These are phyloP conservation scores for Gavialis gangeticus DNA, from an alignment of 2,113 vertebrate species.

Conservation along the genomic window DNA sequence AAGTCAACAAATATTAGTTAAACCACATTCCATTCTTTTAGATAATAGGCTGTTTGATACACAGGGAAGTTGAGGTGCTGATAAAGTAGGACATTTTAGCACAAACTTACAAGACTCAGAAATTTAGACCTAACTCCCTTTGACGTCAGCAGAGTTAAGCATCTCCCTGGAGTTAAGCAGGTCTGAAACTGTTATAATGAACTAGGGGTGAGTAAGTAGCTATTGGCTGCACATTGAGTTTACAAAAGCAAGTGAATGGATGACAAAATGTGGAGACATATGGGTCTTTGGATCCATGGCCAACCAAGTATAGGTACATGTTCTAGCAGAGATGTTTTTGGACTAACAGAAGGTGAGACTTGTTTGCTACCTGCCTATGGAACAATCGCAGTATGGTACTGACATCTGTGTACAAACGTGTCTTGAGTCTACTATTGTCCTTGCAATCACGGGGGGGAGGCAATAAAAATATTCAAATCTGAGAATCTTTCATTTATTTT, in stretches of 20 bases:
- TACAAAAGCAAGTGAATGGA: not conserved
- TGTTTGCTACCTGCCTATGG: not conserved
- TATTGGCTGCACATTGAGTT: not conserved
- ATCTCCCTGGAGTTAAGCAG: not conserved
- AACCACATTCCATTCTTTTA: not conserved
- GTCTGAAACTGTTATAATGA: not conserved
- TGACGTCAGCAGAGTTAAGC: not conserved
- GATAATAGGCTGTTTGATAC: not conserved
- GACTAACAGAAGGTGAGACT: not conserved
- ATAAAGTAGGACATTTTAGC: not conserved
- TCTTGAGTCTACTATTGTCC: not conserved
- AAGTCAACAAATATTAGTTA: not conserved
- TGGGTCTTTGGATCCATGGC: not conserved
- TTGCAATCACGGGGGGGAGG: not conserved
- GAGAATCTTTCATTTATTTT: not conserved
- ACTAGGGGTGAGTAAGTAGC: not conserved
- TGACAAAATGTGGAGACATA: not conserved
- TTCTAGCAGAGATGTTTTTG: not conserved
- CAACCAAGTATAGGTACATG: accelerated
- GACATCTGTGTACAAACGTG: not conserved
- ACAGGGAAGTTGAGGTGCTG: not conserved
- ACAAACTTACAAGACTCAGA: not conserved
- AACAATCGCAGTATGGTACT: not conserved
- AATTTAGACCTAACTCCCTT: not conserved
- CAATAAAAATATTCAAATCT: not conserved